phyloP scores from a whole-genome alignment of 2,797 vertebrate genomes.

The Lutjanus argentimaculatus region DNA sequence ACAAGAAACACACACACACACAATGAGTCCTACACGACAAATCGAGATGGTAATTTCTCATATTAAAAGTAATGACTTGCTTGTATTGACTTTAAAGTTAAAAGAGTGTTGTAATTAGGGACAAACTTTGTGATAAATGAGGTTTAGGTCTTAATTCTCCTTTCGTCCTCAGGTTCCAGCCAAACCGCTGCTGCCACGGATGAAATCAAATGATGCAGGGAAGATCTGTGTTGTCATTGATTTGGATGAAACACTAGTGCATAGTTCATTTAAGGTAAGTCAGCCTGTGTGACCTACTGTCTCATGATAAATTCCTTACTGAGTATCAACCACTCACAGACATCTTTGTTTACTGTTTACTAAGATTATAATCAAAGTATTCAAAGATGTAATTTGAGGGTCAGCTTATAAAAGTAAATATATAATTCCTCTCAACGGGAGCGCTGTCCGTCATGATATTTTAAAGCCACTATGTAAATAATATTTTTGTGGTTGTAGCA shows the following conservation, averaged over 20 bases:
- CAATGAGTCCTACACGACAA: constrained; percentile 8
- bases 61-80: constrained; percentile 1
- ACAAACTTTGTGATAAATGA: neutral
- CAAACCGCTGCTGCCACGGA: constrained; percentile 91
- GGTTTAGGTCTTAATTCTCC: constrained; percentile 21
- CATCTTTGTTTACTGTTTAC: too few relatives aligned
- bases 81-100: neutral
- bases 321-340: neutral
- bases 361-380: too few relatives aligned
- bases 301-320: neutral
- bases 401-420: too few relatives aligned
- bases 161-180: constrained; percentile 82
- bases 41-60: constrained; percentile 16
- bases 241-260: constrained; percentile 98
- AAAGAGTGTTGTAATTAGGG: neutral
- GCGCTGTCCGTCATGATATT: too few relatives aligned
- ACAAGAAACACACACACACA: constrained; percentile 29
- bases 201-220: constrained; percentile 90
- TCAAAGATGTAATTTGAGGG: too few relatives aligned
- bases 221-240: constrained; percentile 99
- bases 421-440: too few relatives aligned
- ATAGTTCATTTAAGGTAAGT: constrained; percentile 98
- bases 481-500: neutral
- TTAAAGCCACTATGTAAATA: neutral
- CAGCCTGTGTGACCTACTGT: constrained; percentile 8